Base-by-base conservation (phyloP, 2,797 vertebrate species). In the Hozukius guyotensis region DNA sequence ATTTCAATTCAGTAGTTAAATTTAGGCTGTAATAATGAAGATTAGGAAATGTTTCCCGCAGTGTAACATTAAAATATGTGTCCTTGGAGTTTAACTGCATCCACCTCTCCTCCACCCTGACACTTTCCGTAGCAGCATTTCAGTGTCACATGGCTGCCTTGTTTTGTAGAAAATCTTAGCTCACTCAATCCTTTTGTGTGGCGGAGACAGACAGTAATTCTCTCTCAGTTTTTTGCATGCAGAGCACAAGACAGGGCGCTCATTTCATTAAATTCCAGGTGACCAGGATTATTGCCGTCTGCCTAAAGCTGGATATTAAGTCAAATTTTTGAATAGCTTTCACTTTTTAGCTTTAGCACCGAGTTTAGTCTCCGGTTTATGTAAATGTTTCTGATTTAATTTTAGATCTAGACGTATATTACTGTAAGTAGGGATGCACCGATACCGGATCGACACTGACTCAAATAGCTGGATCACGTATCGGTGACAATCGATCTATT, bases 51-150 rank as follows among this genome's bases (percentile, higher is more conserved):
- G 4, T 75, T 49, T 72, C 63, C 38, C 12, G 3, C 24, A 64
- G 38, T 49, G 53, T 16, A 38, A 68, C 66, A 31, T 77, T n/a
- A 53, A 16, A 53, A 16, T 52, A 29, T 49, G 53, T 77, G 63
- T 62, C 46, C 22, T 3, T 16, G 2, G 70, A 70, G 69, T 42
- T 16, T 42, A 42, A 42, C 38, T 42, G 38, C 6, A 36, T 36
- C 61, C 20, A 22, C 32, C 49, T 65, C 46, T 80, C 64, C 34
- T 69, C 49, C 29, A 65, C 46, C 14, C 71, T 63, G 57, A 20
- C 8, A n/a, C 52, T 61, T 71, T 59, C 65, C 49, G 71, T 4
- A 10, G 60, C 61, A 76, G 24, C 36, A 60, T 72, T 74, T 73
- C 55, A 42, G 5, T 63, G 78, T 64, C 68, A 62, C 76, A 76